Conservation (phyloP, 2,113 vertebrate genomes). For the Microtus pennsylvanicus region DNA sequence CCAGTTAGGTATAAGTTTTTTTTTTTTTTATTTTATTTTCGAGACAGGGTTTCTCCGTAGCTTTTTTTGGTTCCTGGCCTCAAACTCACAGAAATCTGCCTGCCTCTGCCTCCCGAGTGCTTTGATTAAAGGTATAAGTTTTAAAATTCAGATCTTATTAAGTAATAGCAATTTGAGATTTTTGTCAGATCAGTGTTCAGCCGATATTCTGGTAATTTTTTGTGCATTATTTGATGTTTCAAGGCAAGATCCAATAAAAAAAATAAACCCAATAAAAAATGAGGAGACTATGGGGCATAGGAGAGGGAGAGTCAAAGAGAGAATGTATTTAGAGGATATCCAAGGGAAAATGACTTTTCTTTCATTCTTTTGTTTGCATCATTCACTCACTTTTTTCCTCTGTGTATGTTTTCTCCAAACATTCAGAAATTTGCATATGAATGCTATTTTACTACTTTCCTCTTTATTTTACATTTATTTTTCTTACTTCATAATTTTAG, state of each 20-base stretch:
- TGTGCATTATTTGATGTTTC: background rate
- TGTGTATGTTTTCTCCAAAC: background rate
- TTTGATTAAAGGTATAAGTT: background rate
- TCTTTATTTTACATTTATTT: background rate
- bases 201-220: background rate
- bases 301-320: background rate
- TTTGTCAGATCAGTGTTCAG: conserved; percentile 40
- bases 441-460: background rate
- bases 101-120: too few relatives aligned
- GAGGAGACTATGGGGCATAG: background rate
- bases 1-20: too few relatives aligned
- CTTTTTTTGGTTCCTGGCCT: too few relatives aligned
- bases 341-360: background rate
- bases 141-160: background rate
- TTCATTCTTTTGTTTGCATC: conserved; percentile 20
- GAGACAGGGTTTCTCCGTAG: too few relatives aligned
- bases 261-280: background rate
- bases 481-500: background rate
- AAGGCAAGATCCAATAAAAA: background rate
- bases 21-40: too few relatives aligned
- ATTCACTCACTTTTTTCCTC: conserved; percentile 37
- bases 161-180: conserved; percentile 30
- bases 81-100: too few relatives aligned
- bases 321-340: background rate
- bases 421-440: background rate